These are phyloP conservation scores for Paragorgia papillata DNA, from an alignment of 92 coral and sea anemone genomes.

Conservation along the genomic window DNA sequence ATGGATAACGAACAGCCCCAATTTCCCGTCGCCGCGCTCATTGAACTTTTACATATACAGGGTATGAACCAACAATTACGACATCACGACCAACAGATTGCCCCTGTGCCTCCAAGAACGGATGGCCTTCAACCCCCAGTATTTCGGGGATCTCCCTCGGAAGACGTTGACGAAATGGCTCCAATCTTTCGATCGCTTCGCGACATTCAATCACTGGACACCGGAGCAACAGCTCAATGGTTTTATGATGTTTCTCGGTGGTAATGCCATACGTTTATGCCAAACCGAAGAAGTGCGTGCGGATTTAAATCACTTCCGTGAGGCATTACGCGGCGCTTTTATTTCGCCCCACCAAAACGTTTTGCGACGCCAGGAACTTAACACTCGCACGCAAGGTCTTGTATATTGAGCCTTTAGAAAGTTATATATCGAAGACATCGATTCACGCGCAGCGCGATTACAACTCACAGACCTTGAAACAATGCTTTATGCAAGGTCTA, in stretches of 20 bases:
- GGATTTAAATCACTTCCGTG: not conserved
- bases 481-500: slow-evolving; percentile 12
- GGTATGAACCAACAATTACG: not conserved
- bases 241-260: slow-evolving; percentile 11
- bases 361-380: slow-evolving; percentile 27
- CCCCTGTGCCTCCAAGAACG: not conserved
- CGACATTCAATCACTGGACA: not conserved
- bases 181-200: not conserved
- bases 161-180: slow-evolving; percentile 1
- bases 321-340: slow-evolving; percentile 4
- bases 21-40: not conserved
- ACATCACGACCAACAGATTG: not conserved
- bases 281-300: not conserved
- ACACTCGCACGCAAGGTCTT: slow-evolving; percentile 38
- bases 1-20: not conserved
- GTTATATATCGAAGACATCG: slow-evolving; percentile 13
- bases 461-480: slow-evolving; percentile 22
- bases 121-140: not conserved
- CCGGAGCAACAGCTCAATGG: not conserved
- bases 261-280: not conserved
- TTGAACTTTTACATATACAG: not conserved
- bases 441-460: not conserved
- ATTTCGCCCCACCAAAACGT: slow-evolving; percentile 2
- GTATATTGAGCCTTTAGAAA: slow-evolving; percentile 32
- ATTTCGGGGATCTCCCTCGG: not conserved